Base-by-base conservation (phyloP, 2,888 invertebrate genomes). In the Torymus auratus region DNA sequence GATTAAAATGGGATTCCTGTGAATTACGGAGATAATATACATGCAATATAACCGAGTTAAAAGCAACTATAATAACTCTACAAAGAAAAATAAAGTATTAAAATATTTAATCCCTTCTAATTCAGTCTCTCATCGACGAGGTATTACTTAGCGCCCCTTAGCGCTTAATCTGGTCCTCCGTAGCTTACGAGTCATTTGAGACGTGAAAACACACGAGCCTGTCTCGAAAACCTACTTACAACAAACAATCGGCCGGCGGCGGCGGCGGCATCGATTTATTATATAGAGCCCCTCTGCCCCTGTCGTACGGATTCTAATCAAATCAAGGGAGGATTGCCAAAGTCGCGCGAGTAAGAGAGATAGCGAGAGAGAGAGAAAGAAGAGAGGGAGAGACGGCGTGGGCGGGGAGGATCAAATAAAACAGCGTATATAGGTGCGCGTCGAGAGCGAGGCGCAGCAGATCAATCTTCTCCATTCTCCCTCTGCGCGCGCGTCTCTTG, bases 401-500 rank as follows among this genome's bases (percentile, higher is more conserved):
- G 7, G 56, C 52, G 71, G 79, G 80, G 82, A 83, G 83, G 84
- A 84, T 85, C 83, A 82, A 85, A 84, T 85, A 84, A 84, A 85
- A 84, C 81, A 83, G 50, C 81, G 75, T 83, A 83, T 84, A 83
- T 82, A 82, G 83, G 17, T 78, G 81, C 82, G 80, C 84, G 41
- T 41, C 12, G 17, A 52, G n/a, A 2, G 50, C 15, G 17, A 15
- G 71, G 83, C 82, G 84, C 70, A 75, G 82, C 85, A 84, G 85
- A 86, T 86, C 85, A 86, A 86, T 86, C 86, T 86, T 85, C 83
- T 62, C 62, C 84, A 83, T 84, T 84, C 84, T 85, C 83, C 85
- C 80, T 82, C 81, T 41, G 41, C 41, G 7, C 74, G 72, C 83
- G 80, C 83, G 83, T 84, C 83, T 62, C 53, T 41, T 55, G 81